phyloP scores from a whole-genome alignment of 2,888 invertebrate species.

The Monochamus alternatus region DNA sequence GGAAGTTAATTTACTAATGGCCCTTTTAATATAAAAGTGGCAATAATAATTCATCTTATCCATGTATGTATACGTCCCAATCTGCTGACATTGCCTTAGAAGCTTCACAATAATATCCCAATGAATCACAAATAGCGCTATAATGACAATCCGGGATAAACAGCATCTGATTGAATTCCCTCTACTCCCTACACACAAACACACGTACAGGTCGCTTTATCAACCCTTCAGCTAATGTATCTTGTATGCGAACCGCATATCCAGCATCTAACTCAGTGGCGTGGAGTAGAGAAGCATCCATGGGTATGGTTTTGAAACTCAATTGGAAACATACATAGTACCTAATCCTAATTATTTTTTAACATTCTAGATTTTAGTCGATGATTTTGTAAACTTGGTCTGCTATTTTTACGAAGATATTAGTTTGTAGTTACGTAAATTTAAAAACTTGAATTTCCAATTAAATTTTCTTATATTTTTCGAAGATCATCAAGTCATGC shows the following conservation, averaged over 20 bases:
- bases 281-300: background rate
- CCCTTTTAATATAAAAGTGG: constrained; percentile 20
- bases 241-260: constrained; percentile 39
- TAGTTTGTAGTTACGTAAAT: no score
- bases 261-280: constrained; percentile 19
- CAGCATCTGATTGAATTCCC: constrained; percentile 66
- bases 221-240: constrained; percentile 58
- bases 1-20: constrained; percentile 34
- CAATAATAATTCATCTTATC: constrained; percentile 32
- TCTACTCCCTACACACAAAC: constrained; percentile 51
- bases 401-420: no score
- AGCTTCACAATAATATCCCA: constrained; percentile 55
- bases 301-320: background rate
- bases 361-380: background rate
- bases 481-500: no score
- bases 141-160: constrained; percentile 66
- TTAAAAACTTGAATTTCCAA: no score
- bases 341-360: background rate
- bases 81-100: constrained; percentile 39
- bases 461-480: no score
- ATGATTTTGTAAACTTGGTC: no score
- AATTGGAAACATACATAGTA: no score
- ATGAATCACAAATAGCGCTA: constrained; percentile 66
- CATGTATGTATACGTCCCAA: constrained; percentile 27
- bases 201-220: constrained; percentile 53